Conservation (phyloP, 2,113 vertebrate species). For the Cephalopholis sonnerati region DNA sequence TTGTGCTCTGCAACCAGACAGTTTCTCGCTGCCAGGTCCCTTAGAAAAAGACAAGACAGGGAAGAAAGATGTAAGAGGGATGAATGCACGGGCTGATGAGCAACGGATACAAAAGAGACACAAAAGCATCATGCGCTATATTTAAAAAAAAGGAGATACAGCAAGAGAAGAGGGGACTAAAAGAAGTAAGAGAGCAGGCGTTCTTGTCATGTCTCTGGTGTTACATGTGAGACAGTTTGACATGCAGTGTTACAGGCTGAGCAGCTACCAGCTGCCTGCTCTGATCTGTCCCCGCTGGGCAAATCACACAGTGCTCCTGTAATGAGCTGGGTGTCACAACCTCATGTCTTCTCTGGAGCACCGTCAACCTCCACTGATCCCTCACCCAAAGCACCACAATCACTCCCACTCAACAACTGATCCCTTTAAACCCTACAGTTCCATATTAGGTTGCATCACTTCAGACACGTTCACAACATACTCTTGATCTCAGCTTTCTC, state of each 20-base stretch:
- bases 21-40: constrained; percentile 96
- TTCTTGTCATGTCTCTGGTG: constrained; percentile 41
- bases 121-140: background rate
- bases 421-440: background rate
- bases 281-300: constrained; percentile 56
- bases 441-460: background rate
- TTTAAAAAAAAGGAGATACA: background rate
- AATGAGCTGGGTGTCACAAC: constrained; percentile 54
- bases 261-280: constrained; percentile 46
- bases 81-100: background rate
- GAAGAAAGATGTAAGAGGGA: background rate
- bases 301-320: constrained; percentile 38
- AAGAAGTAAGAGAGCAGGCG: constrained; percentile 6
- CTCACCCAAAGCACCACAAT: background rate
- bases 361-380: constrained; percentile 24
- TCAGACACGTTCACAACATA: background rate
- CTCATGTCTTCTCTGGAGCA: constrained; percentile 12
- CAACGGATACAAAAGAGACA: constrained; percentile 8
- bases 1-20: constrained; percentile 93
- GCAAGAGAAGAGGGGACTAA: background rate
- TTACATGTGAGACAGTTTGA: constrained; percentile 46
- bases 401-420: background rate
- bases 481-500: background rate
- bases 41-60: constrained; percentile 59
- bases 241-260: constrained; percentile 45